Evolutionary conservation across 2,888 invertebrate species (phyloP).

Genomic region (Eristalinus sepulchralis): DNA sequence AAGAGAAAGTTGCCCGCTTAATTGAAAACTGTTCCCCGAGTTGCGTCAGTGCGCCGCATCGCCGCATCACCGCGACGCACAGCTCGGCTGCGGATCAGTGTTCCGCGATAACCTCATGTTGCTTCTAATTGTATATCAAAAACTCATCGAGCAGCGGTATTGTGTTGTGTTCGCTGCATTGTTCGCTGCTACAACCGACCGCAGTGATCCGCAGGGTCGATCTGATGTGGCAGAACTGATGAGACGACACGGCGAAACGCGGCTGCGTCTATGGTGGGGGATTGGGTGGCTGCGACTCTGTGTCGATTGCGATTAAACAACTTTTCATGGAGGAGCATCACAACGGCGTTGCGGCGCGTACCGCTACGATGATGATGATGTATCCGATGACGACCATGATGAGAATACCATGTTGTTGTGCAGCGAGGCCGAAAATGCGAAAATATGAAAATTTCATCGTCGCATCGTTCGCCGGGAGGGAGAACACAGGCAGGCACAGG

Average conservation of each 20-base stretch:
- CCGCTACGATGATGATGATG: conserved; percentile 56
- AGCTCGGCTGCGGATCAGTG: conserved; percentile 2
- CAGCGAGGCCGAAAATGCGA: conserved; percentile 54
- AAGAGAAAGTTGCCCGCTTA: conserved; percentile 59
- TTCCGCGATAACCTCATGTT: conserved; percentile 51
- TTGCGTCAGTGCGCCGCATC: conserved; percentile 43
- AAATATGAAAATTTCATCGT: conserved; percentile 26
- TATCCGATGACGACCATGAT: conserved; percentile 14
- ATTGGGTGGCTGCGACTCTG: conserved; percentile 22
- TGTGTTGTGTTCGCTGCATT: conserved; percentile 3
- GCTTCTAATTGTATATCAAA: conserved; percentile 62
- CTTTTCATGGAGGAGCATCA: conserved; percentile 53
- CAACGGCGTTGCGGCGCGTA: background rate
- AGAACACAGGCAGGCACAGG: too few relatives aligned
- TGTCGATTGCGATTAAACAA: conserved; percentile 71
- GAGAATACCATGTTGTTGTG: conserved; percentile 53
- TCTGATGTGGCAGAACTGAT: conserved; percentile 6
- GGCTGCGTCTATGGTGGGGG: background rate
- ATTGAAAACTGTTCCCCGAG: conserved; percentile 56
- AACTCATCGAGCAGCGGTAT: conserved; percentile 37
- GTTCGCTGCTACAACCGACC: conserved; percentile 1
- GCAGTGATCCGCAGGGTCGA: conserved; percentile 41
- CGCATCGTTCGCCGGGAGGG: background rate
- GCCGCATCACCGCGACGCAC: too few relatives aligned
- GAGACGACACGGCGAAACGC: background rate